phyloP scores from a whole-genome alignment of 2,888 invertebrate genomes.

The Lasioglossum leucozonium region DNA sequence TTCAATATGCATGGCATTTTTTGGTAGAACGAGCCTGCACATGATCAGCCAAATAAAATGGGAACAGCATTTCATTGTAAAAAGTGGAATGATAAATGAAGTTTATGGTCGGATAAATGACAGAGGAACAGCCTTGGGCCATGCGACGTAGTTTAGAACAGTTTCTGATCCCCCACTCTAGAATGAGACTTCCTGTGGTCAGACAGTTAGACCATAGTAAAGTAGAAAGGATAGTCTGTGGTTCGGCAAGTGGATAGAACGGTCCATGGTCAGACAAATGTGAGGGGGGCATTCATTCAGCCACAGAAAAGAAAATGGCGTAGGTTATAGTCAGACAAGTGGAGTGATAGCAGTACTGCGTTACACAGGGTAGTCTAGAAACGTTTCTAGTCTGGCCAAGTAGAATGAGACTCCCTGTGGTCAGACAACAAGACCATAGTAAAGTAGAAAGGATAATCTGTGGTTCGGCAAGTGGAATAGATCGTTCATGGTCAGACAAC shows the following conservation, averaged over 20 bases:
- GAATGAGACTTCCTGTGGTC: background rate
- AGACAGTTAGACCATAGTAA: background rate
- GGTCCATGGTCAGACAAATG: background rate
- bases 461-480: too few species aligned
- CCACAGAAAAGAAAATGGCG: background rate
- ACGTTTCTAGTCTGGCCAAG: background rate
- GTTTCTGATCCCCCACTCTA: background rate
- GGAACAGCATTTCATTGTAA: background rate
- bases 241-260: background rate
- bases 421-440: background rate
- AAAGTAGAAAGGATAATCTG: too few species aligned
- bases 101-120: background rate
- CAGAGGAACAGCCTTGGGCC: background rate
- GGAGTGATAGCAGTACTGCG: background rate
- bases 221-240: background rate
- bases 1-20: background rate
- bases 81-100: background rate
- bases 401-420: background rate
- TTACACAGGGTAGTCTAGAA: background rate
- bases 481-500: background rate
- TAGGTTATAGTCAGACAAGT: background rate
- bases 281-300: rapidly evolving
- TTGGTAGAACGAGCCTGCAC: background rate
- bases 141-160: background rate
- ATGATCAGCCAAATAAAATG: background rate